phyloP scores from a whole-genome alignment of 2,797 vertebrate genomes.

The Platalea minor region DNA sequence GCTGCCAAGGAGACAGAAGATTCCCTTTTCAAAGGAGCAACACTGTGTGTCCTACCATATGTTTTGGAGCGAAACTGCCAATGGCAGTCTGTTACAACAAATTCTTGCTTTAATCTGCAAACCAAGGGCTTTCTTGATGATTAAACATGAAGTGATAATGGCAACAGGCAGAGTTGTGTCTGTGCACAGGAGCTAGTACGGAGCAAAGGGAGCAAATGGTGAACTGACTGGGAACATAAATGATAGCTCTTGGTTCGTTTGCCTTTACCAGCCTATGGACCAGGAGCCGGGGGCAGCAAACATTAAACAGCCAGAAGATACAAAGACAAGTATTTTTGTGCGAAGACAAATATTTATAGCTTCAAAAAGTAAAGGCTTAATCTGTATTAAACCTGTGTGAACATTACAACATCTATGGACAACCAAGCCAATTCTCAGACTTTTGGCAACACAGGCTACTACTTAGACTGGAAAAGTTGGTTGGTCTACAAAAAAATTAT shows the following conservation, averaged over 20 bases:
- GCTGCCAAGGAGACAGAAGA: not conserved
- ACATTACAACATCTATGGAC: not conserved
- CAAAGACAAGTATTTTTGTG: not conserved
- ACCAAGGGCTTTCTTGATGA: not conserved
- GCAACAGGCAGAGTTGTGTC: not conserved
- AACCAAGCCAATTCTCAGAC: not conserved
- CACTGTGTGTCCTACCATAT: not conserved
- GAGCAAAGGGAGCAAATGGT: not conserved
- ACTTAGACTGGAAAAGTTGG: not conserved
- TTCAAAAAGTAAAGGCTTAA: not conserved
- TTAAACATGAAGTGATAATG: not conserved
- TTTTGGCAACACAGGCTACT: not conserved
- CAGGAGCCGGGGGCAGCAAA: not conserved
- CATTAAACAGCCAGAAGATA: not conserved
- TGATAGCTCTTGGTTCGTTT: not conserved
- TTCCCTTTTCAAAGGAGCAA: not conserved
- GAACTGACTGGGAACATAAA: not conserved
- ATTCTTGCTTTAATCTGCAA: slow-evolving; percentile 21
- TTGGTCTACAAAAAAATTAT: not conserved
- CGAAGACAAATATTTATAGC: not conserved
- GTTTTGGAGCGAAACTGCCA: not conserved
- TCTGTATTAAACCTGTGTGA: not conserved
- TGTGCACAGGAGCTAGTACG: not conserved
- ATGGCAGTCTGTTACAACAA: not conserved
- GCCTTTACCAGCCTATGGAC: not conserved